phyloP scores from a whole-genome alignment of 2,113 vertebrate genomes.

The Acanthochromis polyacanthus region DNA sequence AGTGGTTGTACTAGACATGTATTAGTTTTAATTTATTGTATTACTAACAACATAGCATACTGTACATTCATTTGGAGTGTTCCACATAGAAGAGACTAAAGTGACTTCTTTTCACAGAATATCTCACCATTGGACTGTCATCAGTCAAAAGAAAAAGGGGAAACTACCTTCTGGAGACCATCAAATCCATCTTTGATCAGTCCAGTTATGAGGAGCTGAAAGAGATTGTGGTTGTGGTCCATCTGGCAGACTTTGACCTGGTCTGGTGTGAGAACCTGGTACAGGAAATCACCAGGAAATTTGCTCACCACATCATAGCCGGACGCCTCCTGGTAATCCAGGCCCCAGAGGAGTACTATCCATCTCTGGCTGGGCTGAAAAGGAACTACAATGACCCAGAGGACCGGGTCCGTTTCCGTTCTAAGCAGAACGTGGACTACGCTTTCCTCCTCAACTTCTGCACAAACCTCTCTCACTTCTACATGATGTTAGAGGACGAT shows the following conservation, averaged over 20 bases:
- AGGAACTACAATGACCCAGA: slow-evolving; percentile 99
- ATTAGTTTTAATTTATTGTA: not conserved
- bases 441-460: slow-evolving; percentile 94
- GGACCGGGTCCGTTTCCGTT: slow-evolving; percentile 95
- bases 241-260: slow-evolving; percentile 94
- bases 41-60: not conserved
- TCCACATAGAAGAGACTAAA: not conserved
- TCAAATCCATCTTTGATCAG: slow-evolving; percentile 98
- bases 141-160: slow-evolving; percentile 96
- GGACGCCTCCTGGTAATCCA: slow-evolving; percentile 96
- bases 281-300: slow-evolving; percentile 96
- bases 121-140: slow-evolving; percentile 95
- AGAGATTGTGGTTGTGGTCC: slow-evolving; percentile 96
- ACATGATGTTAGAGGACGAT: slow-evolving; percentile 98
- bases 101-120: slow-evolving; percentile 84
- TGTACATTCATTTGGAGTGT: not conserved
- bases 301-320: slow-evolving; percentile 97
- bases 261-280: slow-evolving; percentile 93
- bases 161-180: slow-evolving; percentile 96
- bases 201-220: slow-evolving; percentile 98
- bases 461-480: slow-evolving; percentile 97
- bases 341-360: slow-evolving; percentile 94
- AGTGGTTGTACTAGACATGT: slow-evolving; percentile 55
- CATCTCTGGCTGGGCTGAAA: slow-evolving; percentile 93
- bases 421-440: slow-evolving; percentile 97